Base-by-base conservation (phyloP, 2,888 invertebrate species). In the Periphyllus acericola region DNA sequence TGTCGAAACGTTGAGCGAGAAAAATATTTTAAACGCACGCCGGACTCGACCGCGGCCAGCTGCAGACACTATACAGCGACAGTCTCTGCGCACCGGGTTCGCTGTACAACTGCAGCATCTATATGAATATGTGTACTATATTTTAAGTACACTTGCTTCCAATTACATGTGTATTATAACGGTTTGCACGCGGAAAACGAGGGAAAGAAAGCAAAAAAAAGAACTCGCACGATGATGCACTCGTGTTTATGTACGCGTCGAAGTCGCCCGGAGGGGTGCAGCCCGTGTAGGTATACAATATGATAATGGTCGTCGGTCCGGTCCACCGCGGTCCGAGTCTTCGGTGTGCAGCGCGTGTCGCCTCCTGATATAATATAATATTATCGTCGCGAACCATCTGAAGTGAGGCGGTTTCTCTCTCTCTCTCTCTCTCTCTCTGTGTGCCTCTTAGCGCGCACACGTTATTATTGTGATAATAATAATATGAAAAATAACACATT, bases 401-500 rank as follows among this genome's bases (percentile, higher is more conserved):
- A 2, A 52, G 21, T 25, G n/a, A n/a, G n/a, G 46, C 46, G 46
- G 14, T 46, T 40, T n/a, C n/a, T n/a, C n/a, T n/a, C n/a, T n/a
- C n/a, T 40, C 40, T 40, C 40, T 40, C 40, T 40, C 3, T 14
- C 1, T 46, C 1, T 46, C 3, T 46, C 46, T 14, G 46, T 11
- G 46, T 46, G 46, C 8, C 11, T 46, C 11, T n/a, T n/a, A n/a
- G n/a, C 46, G 60, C 60, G 25, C 25, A 60, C 3, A 60, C 21
- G 5, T 60, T 46, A 46, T 46, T 2, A 46, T 60, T 21, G 21
- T 25, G 17, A 71, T 71, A 32, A 71, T 29, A 29, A 78, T 40
- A 68, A 80, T 71, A 71, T 52, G 71, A 82, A 82, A 82, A 82
- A 72, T 71, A 72, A 82, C 71, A 71, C 52, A 72, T 82, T 32